These are phyloP conservation scores for Aeoliscus strigatus DNA, from an alignment of 2,797 vertebrate genomes.

Conservation along the genomic window DNA sequence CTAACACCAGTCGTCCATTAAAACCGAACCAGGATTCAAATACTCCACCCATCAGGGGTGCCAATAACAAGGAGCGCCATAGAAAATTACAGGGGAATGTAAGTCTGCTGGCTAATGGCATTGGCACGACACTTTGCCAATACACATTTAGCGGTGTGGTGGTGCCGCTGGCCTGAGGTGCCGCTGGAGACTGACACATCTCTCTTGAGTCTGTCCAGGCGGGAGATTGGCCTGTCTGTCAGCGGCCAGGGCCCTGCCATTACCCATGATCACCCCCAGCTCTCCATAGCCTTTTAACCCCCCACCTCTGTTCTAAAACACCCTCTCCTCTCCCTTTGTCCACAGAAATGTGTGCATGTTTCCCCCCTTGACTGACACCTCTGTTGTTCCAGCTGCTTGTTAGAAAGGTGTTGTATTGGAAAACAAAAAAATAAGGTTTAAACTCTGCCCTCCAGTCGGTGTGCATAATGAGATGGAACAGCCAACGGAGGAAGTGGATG, in stretches of 20 bases:
- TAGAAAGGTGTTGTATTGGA: neutral
- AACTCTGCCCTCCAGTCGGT: conserved; percentile 35
- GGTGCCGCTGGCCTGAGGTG: conserved; percentile 77
- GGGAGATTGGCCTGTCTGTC: conserved; percentile 75
- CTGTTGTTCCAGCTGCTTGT: conserved; percentile 19
- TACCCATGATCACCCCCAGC: conserved; percentile 66
- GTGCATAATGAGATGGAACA: conserved; percentile 39
- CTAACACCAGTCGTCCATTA: conserved; percentile 62
- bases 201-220: conserved; percentile 65
- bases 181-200: conserved; percentile 63
- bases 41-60: conserved; percentile 68
- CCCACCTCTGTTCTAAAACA: conserved; percentile 19
- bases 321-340: conserved; percentile 25
- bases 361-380: conserved; percentile 14
- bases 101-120: conserved; percentile 66
- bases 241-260: conserved; percentile 57
- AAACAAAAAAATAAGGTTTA: conserved; percentile 30
- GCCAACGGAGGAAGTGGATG: conserved; percentile 2
- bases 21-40: conserved; percentile 68
- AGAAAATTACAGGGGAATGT: conserved; percentile 75
- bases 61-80: conserved; percentile 68
- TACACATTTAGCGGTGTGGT: conserved; percentile 62
- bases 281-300: conserved; percentile 53
- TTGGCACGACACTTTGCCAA: conserved; percentile 66
- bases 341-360: conserved; percentile 18